Percentiles rank a stretch among this genome's conserved stretches.
Evolutionary conservation across 1,140 invertebrate genomes (phyloP).

Genomic region (Eriosoma lanigerum): DNA sequence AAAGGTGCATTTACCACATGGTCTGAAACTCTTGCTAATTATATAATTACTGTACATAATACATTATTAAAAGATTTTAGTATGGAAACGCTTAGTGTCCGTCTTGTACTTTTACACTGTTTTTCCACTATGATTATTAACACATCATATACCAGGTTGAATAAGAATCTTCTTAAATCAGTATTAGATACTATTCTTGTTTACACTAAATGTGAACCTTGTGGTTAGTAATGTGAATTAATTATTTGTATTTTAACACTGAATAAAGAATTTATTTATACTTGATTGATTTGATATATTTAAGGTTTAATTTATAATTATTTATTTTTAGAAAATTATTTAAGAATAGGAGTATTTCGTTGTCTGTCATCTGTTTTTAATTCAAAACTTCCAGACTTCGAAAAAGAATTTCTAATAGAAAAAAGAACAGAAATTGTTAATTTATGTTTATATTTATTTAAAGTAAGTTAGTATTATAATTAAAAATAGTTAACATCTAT

Average conservation of each 20-base stretch:
- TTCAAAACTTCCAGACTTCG: slow-evolving; percentile 23
- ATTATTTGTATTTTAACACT: neutral
- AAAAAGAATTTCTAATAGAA: slow-evolving; percentile 31
- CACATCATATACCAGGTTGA: slow-evolving; percentile 21
- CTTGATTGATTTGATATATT: too few relatives aligned
- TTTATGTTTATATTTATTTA: slow-evolving; percentile 48
- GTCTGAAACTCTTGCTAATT: slow-evolving; percentile 47
- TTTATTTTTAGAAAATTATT: slow-evolving; percentile 28
- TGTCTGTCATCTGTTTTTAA: slow-evolving; percentile 36
- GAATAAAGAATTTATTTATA: neutral
- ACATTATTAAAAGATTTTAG: slow-evolving; percentile 42
- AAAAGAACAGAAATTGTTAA: slow-evolving; percentile 22
- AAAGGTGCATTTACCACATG: slow-evolving; percentile 46
- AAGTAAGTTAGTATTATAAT: neutral
- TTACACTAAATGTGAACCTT: slow-evolving; percentile 41
- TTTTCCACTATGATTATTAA: slow-evolving; percentile 36
- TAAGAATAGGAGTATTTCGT: slow-evolving; percentile 36
- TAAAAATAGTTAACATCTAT: neutral
- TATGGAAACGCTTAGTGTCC: slow-evolving; percentile 17
- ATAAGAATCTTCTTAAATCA: slow-evolving; percentile 34
- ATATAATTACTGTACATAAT: slow-evolving; percentile 37
- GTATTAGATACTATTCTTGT: slow-evolving; percentile 6
- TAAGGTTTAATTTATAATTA: neutral
- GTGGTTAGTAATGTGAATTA: slow-evolving; percentile 20
- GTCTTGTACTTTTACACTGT: slow-evolving; percentile 42